Evolutionary conservation across 2,113 vertebrate species (phyloP).

Genomic region (Thalassarche chlororhynchos): DNA sequence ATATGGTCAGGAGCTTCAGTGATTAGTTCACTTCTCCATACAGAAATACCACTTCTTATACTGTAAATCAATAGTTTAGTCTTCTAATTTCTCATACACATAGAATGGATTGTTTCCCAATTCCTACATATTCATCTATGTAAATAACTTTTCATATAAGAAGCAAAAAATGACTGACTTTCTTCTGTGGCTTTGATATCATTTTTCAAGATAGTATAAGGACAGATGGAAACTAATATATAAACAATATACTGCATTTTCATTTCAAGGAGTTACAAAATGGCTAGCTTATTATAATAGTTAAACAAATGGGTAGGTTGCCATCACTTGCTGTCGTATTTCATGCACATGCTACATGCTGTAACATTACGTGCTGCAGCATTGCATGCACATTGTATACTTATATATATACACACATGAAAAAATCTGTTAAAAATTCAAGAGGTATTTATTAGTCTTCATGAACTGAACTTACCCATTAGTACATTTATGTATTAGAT

Average conservation of each 20-base stretch:
- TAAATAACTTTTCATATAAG: background rate
- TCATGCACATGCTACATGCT: background rate
- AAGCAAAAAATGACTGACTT: background rate
- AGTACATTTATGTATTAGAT: background rate
- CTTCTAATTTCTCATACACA: background rate
- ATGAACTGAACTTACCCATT: background rate
- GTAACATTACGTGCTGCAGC: background rate
- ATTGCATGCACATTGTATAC: background rate
- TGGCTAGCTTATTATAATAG: background rate
- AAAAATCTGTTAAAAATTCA: background rate
- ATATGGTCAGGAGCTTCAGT: background rate
- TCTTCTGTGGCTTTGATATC: background rate
- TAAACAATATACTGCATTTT: background rate
- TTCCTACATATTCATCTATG: background rate
- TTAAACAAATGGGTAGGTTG: background rate
- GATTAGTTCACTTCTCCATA: background rate
- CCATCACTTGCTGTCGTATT: background rate
- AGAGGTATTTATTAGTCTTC: background rate
- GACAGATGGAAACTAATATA: background rate
- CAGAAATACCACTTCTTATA: background rate
- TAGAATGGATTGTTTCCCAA: background rate
- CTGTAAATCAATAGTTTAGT: background rate
- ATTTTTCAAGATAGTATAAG: background rate
- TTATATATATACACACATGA: background rate
- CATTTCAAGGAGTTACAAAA: background rate